Evolutionary conservation across 2,113 vertebrate genomes (phyloP).

Genomic region (Mobula hypostoma): DNA sequence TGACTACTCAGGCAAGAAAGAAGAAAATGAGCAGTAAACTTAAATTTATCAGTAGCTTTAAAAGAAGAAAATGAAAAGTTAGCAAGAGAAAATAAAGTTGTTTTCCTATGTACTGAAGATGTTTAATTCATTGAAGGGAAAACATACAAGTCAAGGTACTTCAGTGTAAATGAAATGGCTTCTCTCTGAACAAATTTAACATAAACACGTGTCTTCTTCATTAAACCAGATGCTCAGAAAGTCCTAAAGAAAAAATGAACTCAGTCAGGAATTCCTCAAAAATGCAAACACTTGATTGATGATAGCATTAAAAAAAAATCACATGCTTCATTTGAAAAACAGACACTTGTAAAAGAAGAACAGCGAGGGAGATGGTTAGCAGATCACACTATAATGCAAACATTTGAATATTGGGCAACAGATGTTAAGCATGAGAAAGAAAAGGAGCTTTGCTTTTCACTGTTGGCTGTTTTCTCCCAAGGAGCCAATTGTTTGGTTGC

Average conservation of each 20-base stretch:
- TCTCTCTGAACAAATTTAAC: neutral
- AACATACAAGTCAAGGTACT: neutral
- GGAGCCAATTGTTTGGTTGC: constrained; percentile 84
- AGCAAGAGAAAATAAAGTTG: neutral
- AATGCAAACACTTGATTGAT: constrained; percentile 46
- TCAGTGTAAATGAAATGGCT: neutral
- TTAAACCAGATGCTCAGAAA: neutral
- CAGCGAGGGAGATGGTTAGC: constrained; percentile 59
- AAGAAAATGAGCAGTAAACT: neutral
- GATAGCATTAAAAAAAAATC: constrained; percentile 52
- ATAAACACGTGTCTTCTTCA: neutral
- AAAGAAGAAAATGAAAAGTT: neutral
- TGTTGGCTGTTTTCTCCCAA: constrained; percentile 65
- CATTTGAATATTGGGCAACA: constrained; percentile 80
- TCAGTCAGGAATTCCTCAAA: constrained; percentile 33
- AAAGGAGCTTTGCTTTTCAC: constrained; percentile 63
- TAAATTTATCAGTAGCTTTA: neutral
- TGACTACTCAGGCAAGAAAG: neutral
- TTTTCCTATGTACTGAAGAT: neutral
- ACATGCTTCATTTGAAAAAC: constrained; percentile 49
- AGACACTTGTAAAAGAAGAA: constrained; percentile 52
- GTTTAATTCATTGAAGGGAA: neutral
- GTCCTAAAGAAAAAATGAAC: neutral
- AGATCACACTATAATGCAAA: constrained; percentile 70
- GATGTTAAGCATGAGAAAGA: constrained; percentile 81